phyloP scores from a whole-genome alignment of 2,113 vertebrate genomes.

The Pelusios castaneus region DNA sequence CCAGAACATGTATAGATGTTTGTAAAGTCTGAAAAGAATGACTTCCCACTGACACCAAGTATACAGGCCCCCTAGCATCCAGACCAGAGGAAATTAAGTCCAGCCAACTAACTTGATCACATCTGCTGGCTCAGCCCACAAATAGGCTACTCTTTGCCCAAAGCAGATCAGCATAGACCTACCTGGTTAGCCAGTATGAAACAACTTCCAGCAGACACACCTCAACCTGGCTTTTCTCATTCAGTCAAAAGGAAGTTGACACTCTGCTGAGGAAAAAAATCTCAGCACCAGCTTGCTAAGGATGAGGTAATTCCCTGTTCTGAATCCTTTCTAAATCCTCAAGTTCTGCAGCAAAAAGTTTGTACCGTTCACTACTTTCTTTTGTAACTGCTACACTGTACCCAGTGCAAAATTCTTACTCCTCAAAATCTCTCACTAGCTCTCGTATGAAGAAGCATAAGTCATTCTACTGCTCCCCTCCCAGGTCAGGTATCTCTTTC shows the following conservation, averaged over 20 bases:
- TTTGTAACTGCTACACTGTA: not conserved
- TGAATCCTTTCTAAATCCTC: not conserved
- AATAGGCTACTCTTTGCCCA: not conserved
- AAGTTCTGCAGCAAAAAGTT: not conserved
- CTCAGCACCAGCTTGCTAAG: not conserved
- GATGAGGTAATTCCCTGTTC: not conserved
- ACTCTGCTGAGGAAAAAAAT: not conserved
- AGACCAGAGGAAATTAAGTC: not conserved
- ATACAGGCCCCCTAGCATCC: no score
- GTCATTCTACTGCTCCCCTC: not conserved
- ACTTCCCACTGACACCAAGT: not conserved
- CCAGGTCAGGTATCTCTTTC: not conserved
- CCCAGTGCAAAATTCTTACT: not conserved
- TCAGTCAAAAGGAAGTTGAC: not conserved
- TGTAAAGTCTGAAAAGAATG: not conserved
- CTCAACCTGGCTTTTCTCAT: not conserved
- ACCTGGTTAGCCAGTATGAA: not conserved
- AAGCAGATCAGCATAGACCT: slow-evolving; percentile 20
- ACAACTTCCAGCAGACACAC: not conserved
- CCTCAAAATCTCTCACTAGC: not conserved
- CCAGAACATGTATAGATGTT: not conserved
- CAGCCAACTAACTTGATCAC: not conserved
- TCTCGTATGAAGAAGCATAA: not conserved
- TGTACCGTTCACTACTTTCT: not conserved
- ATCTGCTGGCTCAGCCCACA: not conserved